A percentile compares a stretch with the other conserved stretches of the same genome.
Conservation (phyloP, 1,140 invertebrate genomes). For the Idris sp. region DNA sequence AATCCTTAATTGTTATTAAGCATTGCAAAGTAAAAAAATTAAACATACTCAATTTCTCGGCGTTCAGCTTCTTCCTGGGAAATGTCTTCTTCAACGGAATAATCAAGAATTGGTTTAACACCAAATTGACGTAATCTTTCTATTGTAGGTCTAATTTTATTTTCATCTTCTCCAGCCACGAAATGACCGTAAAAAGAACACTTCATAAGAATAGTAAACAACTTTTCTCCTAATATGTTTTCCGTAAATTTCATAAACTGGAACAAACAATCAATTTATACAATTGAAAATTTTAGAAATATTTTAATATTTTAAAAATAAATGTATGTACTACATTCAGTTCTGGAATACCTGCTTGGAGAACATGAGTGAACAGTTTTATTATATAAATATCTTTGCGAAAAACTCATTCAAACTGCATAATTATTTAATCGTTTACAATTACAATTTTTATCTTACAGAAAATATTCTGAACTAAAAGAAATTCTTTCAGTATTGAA, state of each 20-base stretch:
- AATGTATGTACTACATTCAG: too few relatives aligned
- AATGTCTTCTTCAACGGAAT: conserved; percentile 98
- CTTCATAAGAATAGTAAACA: conserved; percentile 95
- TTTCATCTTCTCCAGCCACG: conserved; percentile 95
- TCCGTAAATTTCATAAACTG: conserved; percentile 93
- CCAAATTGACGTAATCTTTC: conserved; percentile 94
- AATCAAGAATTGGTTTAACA: conserved; percentile 98
- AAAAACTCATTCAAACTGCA: too few relatives aligned
- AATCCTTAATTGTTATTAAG: too few relatives aligned
- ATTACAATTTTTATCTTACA: too few relatives aligned
- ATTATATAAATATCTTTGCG: too few relatives aligned
- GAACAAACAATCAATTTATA: conserved; percentile 66
- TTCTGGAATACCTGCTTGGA: too few relatives aligned
- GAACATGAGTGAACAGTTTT: too few relatives aligned
- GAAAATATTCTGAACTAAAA: too few relatives aligned
- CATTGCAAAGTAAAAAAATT: conserved; percentile 2
- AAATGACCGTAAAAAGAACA: conserved; percentile 99
- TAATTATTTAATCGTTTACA: too few relatives aligned
- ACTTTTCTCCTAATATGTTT: conserved; percentile 87
- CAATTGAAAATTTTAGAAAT: too few relatives aligned
- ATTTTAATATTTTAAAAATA: too few relatives aligned
- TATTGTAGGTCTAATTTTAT: conserved; percentile 89
- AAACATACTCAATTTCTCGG: conserved; percentile 92
- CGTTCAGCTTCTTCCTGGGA: conserved; percentile 92
- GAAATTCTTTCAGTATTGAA: too few relatives aligned